Conservation (phyloP, 2,797 vertebrate species). For the Galagoides demidoff region DNA sequence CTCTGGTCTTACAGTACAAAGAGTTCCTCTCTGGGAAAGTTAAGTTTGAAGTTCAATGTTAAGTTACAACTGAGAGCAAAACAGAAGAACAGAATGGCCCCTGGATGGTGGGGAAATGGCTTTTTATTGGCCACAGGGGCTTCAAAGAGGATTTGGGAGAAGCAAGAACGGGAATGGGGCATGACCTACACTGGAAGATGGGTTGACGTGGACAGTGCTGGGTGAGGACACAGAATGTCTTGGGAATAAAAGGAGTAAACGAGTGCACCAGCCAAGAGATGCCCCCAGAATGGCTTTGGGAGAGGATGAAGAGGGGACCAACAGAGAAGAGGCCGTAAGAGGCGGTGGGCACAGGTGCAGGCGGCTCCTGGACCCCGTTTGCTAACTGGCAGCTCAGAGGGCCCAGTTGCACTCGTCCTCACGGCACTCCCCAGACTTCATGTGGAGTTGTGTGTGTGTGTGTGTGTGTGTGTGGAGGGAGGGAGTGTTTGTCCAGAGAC, state of each 20-base stretch:
- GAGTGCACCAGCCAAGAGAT: neutral
- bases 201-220: neutral
- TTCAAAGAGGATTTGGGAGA: neutral
- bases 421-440: neutral
- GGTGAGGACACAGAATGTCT: neutral
- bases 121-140: neutral
- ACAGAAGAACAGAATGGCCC: neutral
- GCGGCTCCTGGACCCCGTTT: neutral
- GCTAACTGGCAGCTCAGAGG: neutral
- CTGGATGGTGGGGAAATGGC: neutral
- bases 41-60: neutral
- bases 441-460: no score
- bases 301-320: neutral
- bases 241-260: neutral
- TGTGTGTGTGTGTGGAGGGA: no score
- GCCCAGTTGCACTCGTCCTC: neutral
- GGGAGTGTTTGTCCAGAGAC: neutral
- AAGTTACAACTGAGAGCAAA: neutral
- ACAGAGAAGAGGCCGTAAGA: neutral
- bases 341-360: accelerated
- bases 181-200: accelerated
- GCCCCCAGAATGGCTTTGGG: neutral
- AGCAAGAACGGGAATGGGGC: no score
- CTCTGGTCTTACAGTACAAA: neutral
- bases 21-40: no score